phyloP scores from a whole-genome alignment of 2,113 vertebrate species.

The Zingel zingel region DNA sequence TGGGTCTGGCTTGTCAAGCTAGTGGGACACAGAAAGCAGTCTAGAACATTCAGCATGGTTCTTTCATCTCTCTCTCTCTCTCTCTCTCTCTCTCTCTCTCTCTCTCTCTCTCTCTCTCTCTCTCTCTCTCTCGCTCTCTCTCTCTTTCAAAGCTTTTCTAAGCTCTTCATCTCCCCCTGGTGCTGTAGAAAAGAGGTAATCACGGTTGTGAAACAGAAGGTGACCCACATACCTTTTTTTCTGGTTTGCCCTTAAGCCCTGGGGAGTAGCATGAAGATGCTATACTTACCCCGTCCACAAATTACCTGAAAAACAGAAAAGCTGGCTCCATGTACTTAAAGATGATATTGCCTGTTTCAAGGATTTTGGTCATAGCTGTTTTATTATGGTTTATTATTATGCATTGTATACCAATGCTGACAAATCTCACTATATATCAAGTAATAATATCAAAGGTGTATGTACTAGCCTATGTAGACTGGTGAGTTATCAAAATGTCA shows the following conservation, averaged over 20 bases:
- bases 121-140: neutral
- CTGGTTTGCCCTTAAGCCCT: conserved; percentile 15
- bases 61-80: conserved; percentile 9
- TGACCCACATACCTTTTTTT: conserved; percentile 57
- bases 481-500: neutral
- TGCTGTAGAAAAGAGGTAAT: conserved; percentile 56
- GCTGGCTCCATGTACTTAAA: neutral
- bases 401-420: too few relatives aligned
- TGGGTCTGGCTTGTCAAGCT: too few relatives aligned
- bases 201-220: conserved; percentile 38
- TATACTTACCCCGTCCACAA: neutral
- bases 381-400: neutral
- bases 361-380: neutral
- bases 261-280: neutral
- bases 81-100: conserved; percentile 4
- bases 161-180: conserved; percentile 67
- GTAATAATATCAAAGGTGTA: too few relatives aligned
- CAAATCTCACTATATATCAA: neutral
- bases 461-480: too few relatives aligned
- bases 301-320: neutral
- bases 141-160: conserved; percentile 20
- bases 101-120: conserved; percentile 13
- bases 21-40: conserved; percentile 18
- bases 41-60: conserved; percentile 22
- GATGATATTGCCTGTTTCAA: neutral